A percentile compares a stretch with the other conserved stretches of the same genome.
phyloP scores from a whole-genome alignment of 2,888 invertebrate genomes.

The Cecidostiba fungosa region DNA sequence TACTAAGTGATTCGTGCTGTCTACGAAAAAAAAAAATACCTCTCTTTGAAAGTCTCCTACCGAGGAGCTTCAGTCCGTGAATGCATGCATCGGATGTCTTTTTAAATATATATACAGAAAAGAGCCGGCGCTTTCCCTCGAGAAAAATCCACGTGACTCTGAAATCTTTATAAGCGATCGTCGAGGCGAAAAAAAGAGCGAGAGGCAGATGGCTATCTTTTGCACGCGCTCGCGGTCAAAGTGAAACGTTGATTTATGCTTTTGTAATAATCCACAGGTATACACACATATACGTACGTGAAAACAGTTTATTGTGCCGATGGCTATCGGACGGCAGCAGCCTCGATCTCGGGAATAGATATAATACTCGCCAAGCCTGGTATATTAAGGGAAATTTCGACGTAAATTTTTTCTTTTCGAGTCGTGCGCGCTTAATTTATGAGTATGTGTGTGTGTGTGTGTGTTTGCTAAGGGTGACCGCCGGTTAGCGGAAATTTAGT shows the following conservation, averaged over 20 bases:
- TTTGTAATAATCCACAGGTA: constrained; percentile 52
- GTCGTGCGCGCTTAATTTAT: not conserved
- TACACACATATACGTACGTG: not conserved
- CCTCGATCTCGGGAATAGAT: constrained; percentile 3
- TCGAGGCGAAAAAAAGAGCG: not conserved
- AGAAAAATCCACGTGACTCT: constrained; percentile 16
- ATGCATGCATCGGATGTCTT: not conserved
- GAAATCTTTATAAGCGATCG: constrained; percentile 32
- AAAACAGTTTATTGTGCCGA: constrained; percentile 5
- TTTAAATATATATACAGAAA: not conserved
- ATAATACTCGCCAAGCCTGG: not conserved
- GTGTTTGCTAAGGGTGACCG: not conserved
- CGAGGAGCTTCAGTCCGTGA: too few relatives aligned
- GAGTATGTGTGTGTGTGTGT: not conserved
- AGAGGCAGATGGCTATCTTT: constrained; percentile 17
- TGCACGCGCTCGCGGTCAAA: not conserved
- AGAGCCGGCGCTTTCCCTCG: not conserved
- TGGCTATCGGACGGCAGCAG: not conserved
- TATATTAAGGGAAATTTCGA: not conserved
- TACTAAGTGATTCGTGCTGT: too few relatives aligned
- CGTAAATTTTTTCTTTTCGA: not conserved
- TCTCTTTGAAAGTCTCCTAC: too few relatives aligned
- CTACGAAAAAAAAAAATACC: too few relatives aligned
- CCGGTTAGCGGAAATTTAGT: constrained; percentile 10
- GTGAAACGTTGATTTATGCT: constrained; percentile 46